Evolutionary conservation across 2,113 vertebrate species (phyloP).

Genomic region (Monopterus albus): DNA sequence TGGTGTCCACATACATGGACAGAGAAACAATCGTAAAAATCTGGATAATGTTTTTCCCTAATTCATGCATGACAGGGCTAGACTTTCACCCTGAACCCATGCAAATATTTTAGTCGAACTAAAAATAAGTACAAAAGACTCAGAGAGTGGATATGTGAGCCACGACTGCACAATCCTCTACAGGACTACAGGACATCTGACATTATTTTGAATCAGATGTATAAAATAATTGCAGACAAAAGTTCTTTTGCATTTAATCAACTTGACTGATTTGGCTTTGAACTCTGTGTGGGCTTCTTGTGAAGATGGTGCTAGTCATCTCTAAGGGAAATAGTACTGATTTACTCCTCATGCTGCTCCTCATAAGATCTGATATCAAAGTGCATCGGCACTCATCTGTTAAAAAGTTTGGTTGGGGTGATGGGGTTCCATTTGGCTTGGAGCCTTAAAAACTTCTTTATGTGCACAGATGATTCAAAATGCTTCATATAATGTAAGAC

Average conservation of each 20-base stretch:
- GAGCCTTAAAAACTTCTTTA: no score
- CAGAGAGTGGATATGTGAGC: neutral
- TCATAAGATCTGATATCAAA: neutral
- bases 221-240: neutral
- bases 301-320: slow-evolving; percentile 8
- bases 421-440: no score
- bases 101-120: slow-evolving; percentile 11
- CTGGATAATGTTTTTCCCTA: no score
- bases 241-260: neutral
- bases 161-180: neutral
- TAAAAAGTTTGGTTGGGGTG: neutral
- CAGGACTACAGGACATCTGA: no score
- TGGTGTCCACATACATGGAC: no score
- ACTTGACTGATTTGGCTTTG: neutral
- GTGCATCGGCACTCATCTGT: neutral
- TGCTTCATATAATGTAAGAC: neutral
- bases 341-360: neutral
- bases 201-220: neutral
- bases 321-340: neutral
- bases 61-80: no score
- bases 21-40: no score
- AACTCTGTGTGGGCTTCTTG: neutral
- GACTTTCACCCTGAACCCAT: slow-evolving; percentile 33
- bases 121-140: slow-evolving; percentile 18
- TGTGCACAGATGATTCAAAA: neutral